Conservation (phyloP, 1,140 invertebrate genomes). For the Papilio dardanus region DNA sequence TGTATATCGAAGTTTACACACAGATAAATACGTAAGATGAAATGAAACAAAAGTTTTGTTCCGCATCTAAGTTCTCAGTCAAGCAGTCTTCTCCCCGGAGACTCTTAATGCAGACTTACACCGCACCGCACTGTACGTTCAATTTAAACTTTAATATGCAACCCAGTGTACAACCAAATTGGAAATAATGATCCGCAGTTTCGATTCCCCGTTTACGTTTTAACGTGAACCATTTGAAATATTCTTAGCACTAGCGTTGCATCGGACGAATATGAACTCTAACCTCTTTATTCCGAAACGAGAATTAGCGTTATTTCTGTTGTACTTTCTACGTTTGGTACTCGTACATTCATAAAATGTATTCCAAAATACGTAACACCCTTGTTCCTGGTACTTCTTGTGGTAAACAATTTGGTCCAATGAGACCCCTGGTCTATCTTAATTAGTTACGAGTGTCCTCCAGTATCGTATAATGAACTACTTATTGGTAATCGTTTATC, state of each 20-base stretch:
- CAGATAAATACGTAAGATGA: constrained; percentile 13
- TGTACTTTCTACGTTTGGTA: too few relatives aligned
- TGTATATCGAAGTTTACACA: not conserved
- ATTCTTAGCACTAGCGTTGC: not conserved
- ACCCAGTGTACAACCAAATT: constrained; percentile 65
- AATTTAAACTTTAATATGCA: constrained; percentile 80
- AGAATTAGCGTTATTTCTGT: too few relatives aligned
- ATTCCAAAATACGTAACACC: too few relatives aligned
- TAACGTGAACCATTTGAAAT: not conserved
- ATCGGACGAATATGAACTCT: not conserved
- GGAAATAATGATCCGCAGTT: constrained; percentile 66
- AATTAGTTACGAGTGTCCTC: too few relatives aligned
- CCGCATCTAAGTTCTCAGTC: constrained; percentile 41
- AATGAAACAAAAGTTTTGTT: constrained; percentile 36
- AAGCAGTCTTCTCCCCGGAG: constrained; percentile 51
- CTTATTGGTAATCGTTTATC: too few relatives aligned
- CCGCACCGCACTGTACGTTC: constrained; percentile 67
- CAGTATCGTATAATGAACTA: too few relatives aligned
- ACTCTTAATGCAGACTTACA: constrained; percentile 75
- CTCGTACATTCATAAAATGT: too few relatives aligned
- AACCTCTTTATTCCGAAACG: too few relatives aligned
- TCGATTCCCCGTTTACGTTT: constrained; percentile 28
- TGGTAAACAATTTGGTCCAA: too few relatives aligned
- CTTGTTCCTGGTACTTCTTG: too few relatives aligned
- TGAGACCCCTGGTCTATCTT: too few relatives aligned